Conservation (phyloP, 2,113 vertebrate species). For the Gobio gobio region DNA sequence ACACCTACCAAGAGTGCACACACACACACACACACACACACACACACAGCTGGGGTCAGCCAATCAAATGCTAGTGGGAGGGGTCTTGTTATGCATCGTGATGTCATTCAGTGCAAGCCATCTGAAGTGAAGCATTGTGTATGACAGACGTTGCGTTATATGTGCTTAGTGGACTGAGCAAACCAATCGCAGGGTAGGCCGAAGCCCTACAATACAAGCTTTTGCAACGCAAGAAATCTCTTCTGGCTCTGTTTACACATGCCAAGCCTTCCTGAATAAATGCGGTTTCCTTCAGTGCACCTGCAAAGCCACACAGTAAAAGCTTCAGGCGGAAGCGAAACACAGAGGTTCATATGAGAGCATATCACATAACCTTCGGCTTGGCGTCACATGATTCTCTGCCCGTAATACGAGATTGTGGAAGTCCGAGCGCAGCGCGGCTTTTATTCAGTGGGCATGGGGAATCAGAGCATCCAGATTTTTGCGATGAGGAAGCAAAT, state of each 20-base stretch:
- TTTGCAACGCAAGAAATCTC: conserved; percentile 1
- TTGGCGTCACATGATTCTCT: conserved; percentile 30
- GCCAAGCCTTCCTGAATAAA: conserved; percentile 3
- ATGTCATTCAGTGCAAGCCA: conserved; percentile 22
- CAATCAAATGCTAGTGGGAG: conserved; percentile 8
- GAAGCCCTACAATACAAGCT: background rate
- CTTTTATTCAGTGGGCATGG: conserved; percentile 23
- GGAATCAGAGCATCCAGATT: conserved; percentile 35
- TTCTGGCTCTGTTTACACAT: background rate
- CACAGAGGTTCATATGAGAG: conserved; percentile 25
- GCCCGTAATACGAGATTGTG: conserved; percentile 25
- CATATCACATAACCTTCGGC: conserved; percentile 32
- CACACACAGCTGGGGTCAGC: background rate
- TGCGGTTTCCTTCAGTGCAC: background rate
- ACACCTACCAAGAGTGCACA: conserved; percentile 7
- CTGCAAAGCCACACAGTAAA: background rate
- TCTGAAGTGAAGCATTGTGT: conserved; percentile 17
- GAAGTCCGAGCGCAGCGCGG: background rate
- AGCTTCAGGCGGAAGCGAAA: background rate
- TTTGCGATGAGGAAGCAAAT: conserved; percentile 17
- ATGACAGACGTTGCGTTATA: background rate
- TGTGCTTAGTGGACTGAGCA: background rate
- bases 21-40: background rate
- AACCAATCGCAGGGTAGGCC: background rate
- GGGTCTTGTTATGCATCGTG: conserved; percentile 1